Conservation (phyloP, 2,888 invertebrate genomes). For the Lepetodrilus schrolli region DNA sequence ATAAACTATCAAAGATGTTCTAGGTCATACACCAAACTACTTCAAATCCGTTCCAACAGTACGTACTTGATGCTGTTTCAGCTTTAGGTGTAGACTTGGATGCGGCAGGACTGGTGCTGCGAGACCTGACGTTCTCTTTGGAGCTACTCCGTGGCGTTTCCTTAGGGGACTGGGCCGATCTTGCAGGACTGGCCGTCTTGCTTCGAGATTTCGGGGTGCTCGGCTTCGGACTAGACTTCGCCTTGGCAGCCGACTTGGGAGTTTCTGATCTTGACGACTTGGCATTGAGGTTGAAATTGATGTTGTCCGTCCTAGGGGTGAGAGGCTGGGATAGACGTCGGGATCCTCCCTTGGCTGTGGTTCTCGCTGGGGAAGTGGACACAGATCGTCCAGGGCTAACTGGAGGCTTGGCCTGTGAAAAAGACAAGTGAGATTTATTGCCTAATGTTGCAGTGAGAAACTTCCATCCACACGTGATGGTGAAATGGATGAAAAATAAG, state of each 20-base stretch:
- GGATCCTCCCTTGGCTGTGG: background rate
- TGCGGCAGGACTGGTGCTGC: background rate
- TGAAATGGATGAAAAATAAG: too few species aligned
- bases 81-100: conserved; percentile 33
- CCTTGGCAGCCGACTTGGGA: conserved; percentile 34
- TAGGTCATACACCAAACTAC: too few species aligned
- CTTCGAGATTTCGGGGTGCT: background rate
- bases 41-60: too few species aligned
- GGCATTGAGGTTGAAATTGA: conserved; percentile 38
- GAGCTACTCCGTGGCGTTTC: background rate
- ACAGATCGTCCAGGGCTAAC: conserved; percentile 25
- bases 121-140: background rate
- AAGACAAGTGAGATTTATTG: too few species aligned
- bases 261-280: conserved; percentile 37
- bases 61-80: too few species aligned
- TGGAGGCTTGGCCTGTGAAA: conserved; percentile 35
- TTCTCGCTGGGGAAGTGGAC: conserved; percentile 24
- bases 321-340: conserved; percentile 29
- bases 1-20: too few species aligned
- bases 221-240: conserved; percentile 27
- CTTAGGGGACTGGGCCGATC: conserved; percentile 23
- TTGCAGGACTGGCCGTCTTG: conserved; percentile 14
- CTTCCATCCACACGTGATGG: too few species aligned
- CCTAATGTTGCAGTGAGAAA: too few species aligned
- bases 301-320: conserved; percentile 42